phyloP scores from a whole-genome alignment of 2,888 invertebrate species.

The Xestia xanthographa region DNA sequence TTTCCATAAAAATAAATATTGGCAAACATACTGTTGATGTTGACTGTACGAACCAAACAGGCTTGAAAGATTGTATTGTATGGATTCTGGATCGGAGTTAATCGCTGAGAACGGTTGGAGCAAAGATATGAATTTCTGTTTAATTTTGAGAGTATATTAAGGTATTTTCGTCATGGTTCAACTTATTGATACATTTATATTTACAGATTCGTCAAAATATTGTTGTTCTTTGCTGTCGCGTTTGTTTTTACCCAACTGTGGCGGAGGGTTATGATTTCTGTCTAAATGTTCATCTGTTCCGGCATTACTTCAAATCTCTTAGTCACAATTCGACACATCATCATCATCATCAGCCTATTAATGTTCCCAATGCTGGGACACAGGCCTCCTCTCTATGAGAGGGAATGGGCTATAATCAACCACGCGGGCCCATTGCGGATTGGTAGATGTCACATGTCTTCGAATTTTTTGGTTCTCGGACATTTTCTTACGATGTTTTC shows the following conservation, averaged over 20 bases:
- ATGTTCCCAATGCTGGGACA: too few species aligned
- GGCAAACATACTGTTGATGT: not conserved
- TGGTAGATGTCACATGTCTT: too few species aligned
- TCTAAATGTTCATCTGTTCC: not conserved
- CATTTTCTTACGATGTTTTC: too few species aligned
- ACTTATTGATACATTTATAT: not conserved
- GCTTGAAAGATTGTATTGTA: constrained; percentile 41
- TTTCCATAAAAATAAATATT: not conserved
- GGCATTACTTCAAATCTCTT: not conserved
- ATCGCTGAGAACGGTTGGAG: constrained; percentile 39
- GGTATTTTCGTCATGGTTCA: not conserved
- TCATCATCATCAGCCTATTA: too few species aligned
- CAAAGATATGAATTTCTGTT: constrained; percentile 18
- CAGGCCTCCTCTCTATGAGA: too few species aligned
- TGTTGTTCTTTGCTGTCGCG: not conserved
- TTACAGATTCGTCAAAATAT: not conserved
- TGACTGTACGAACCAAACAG: constrained; percentile 43
- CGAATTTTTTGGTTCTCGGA: too few species aligned
- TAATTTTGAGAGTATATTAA: constrained; percentile 26
- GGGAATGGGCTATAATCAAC: too few species aligned
- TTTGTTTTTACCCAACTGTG: not conserved
- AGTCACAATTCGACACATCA: too few species aligned
- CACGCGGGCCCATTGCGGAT: too few species aligned
- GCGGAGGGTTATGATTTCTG: too few species aligned
- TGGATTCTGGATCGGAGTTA: constrained; percentile 36